Conservation (phyloP, 2,888 invertebrate species). For the Acanthosepion esculentum region DNA sequence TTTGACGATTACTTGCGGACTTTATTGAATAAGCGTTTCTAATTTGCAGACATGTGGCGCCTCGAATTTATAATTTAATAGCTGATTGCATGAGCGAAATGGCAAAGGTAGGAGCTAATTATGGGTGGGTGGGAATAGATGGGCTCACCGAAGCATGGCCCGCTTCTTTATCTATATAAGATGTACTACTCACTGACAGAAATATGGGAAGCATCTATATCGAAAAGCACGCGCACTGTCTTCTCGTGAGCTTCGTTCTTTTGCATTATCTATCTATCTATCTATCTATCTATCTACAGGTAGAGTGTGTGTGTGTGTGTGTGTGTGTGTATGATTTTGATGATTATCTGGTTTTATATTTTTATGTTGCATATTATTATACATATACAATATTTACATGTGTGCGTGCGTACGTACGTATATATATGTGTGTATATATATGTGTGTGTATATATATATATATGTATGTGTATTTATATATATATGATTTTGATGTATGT, state of each 20-base stretch:
- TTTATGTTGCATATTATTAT: no score
- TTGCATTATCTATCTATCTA: background rate
- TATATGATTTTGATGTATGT: no score
- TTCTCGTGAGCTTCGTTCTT: background rate
- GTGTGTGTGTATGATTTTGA: no score
- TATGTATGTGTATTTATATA: no score
- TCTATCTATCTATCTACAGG: background rate
- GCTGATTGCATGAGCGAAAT: conserved; percentile 23
- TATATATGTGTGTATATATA: background rate
- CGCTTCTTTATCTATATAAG: background rate
- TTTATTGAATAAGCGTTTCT: conserved; percentile 23
- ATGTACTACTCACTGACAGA: background rate
- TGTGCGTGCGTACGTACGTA: background rate
- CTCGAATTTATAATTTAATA: conserved; percentile 33
- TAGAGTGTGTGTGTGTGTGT: no score
- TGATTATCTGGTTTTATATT: no score
- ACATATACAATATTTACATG: no score
- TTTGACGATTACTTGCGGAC: background rate
- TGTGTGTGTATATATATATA: no score
- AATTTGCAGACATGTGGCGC: conserved; percentile 33
- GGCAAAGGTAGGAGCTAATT: background rate
- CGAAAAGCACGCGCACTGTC: background rate
- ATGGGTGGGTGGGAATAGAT: background rate
- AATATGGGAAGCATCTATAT: background rate
- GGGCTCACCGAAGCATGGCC: background rate